Percentiles rank a stretch among this genome's conserved stretches.
Evolutionary conservation across 2,888 invertebrate genomes (phyloP).

Genomic region (Sinhomidia bicolor): DNA sequence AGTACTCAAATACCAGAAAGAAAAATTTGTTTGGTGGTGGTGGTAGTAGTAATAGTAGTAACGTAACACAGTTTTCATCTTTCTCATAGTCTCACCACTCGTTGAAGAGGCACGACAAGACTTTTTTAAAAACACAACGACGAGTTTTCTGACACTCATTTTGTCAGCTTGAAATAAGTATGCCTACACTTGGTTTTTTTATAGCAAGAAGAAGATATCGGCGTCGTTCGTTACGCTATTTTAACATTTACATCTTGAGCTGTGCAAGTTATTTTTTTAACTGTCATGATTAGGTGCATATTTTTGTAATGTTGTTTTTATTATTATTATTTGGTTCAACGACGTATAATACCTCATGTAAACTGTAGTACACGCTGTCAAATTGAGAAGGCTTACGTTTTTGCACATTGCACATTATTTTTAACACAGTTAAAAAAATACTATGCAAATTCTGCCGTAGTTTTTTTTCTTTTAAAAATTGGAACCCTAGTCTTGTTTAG

Average conservation of each 20-base stretch:
- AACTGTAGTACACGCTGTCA: not conserved
- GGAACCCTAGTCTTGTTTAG: not conserved
- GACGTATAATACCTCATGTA: not conserved
- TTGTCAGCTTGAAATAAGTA: constrained; percentile 70
- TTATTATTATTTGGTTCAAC: constrained; percentile 33
- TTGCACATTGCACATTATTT: constrained; percentile 8
- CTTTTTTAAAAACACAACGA: constrained; percentile 13
- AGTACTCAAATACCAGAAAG: constrained; percentile 43
- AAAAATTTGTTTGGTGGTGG: constrained; percentile 23
- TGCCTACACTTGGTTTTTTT: constrained; percentile 52
- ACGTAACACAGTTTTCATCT: constrained; percentile 30
- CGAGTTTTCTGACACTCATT: constrained; percentile 71
- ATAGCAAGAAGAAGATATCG: constrained; percentile 32
- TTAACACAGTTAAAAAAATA: constrained; percentile 44
- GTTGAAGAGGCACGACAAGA: constrained; percentile 41
- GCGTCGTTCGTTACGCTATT: constrained; percentile 61
- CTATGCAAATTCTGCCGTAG: not conserved
- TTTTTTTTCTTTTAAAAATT: not conserved
- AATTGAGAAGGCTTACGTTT: not conserved
- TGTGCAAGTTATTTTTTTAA: constrained; percentile 39
- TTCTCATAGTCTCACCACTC: constrained; percentile 26
- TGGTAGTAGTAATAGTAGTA: not conserved
- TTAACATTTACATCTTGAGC: constrained; percentile 49
- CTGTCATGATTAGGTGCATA: constrained; percentile 57
- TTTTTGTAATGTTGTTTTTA: constrained; percentile 45